Evolutionary conservation across 2,797 vertebrate genomes (phyloP).

Genomic region (Fringilla coelebs): DNA sequence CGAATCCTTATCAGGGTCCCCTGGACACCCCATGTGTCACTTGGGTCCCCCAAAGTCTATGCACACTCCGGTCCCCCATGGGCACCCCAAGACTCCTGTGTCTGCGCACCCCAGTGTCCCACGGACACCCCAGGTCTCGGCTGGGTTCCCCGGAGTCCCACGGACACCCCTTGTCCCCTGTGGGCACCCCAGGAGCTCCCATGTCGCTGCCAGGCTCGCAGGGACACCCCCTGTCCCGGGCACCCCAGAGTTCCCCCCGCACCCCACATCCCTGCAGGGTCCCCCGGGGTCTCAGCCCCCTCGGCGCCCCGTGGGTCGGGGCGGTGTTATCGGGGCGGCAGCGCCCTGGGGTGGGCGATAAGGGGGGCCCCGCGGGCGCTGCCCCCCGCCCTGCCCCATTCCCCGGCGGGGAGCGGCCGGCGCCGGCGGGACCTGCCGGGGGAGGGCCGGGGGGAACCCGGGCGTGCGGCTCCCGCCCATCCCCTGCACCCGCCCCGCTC

Average conservation of each 20-base stretch:
- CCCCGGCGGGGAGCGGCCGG: slow-evolving; percentile 45
- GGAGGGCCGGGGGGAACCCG: background rate
- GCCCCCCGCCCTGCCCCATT: slow-evolving; percentile 56
- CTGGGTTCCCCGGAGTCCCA: too few species aligned
- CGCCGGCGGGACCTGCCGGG: background rate
- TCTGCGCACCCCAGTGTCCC: background rate
- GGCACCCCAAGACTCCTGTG: too few species aligned
- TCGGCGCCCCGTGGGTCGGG: background rate
- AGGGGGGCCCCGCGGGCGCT: slow-evolving; percentile 13
- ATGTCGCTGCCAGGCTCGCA: background rate
- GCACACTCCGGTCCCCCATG: too few species aligned
- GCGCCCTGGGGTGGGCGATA: slow-evolving; percentile 29
- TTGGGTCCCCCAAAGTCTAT: background rate
- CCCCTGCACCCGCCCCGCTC: background rate
- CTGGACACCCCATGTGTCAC: background rate
- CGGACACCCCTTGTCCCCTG: background rate
- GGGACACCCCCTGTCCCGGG: background rate
- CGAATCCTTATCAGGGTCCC: background rate
- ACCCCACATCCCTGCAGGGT: background rate
- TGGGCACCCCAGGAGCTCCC: background rate
- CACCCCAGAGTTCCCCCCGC: background rate
- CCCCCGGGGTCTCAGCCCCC: background rate
- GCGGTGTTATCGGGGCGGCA: background rate
- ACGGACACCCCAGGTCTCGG: background rate
- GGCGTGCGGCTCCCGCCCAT: background rate